Evolutionary conservation across 2,797 vertebrate genomes (phyloP).

Genomic region (Squalus acanthias): DNA sequence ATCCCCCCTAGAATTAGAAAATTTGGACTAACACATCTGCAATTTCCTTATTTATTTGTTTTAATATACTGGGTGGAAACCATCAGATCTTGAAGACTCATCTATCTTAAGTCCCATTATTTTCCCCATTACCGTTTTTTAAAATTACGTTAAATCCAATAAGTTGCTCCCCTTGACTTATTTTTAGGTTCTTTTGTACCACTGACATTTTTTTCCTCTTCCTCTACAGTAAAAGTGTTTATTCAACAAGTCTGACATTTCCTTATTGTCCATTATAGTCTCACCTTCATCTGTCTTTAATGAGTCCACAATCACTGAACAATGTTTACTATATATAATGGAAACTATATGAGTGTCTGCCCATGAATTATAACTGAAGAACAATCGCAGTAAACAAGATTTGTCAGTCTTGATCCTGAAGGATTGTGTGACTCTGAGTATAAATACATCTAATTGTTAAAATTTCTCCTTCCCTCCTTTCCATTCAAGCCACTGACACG

Average conservation of each 20-base stretch:
- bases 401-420: not conserved
- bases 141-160: not conserved
- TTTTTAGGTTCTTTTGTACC: not conserved
- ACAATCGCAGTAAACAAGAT: not conserved
- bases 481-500: not conserved
- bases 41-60: not conserved
- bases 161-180: not conserved
- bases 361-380: not conserved
- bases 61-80: not conserved
- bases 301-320: not conserved
- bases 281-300: not conserved
- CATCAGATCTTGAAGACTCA: too few relatives aligned
- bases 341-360: not conserved
- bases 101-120: not conserved
- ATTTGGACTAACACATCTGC: not conserved
- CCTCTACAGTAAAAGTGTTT: not conserved
- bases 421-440: not conserved
- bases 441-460: conserved; percentile 10
- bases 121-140: not conserved
- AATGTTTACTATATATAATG: not conserved
- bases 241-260: not conserved
- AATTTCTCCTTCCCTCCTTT: not conserved
- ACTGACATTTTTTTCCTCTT: not conserved
- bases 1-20: not conserved
- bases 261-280: not conserved